These are phyloP conservation scores for Volucella inanis DNA, from an alignment of 2,888 invertebrate genomes.

Conservation along the genomic window DNA sequence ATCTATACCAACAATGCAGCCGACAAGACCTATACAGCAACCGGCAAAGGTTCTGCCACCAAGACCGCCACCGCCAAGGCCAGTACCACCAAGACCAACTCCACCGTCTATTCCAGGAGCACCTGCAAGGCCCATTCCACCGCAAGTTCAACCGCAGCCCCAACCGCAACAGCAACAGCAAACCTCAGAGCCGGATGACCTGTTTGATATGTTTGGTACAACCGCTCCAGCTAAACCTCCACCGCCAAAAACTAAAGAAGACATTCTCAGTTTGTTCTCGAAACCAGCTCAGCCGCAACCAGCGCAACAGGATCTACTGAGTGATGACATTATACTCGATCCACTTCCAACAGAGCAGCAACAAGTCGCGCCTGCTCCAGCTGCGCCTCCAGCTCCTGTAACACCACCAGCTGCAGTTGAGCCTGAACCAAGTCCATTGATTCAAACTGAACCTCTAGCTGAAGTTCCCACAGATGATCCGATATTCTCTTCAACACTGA, in stretches of 20 bases:
- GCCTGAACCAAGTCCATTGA: constrained; percentile 62
- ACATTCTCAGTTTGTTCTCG: constrained; percentile 85
- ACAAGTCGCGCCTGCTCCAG: constrained; percentile 12
- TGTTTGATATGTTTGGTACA: constrained; percentile 84
- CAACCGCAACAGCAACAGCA: constrained; percentile 77
- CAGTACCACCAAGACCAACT: constrained; percentile 79
- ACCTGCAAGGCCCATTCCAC: constrained; percentile 81
- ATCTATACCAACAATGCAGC: constrained; percentile 82
- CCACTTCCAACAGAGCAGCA: constrained; percentile 59
- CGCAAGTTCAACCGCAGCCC: constrained; percentile 78
- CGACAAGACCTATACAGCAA: constrained; percentile 84
- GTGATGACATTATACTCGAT: constrained; percentile 84
- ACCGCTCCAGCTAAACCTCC: constrained; percentile 84
- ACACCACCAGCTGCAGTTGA: constrained; percentile 13
- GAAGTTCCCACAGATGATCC: constrained; percentile 77
- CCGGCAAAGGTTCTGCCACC: constrained; percentile 84
- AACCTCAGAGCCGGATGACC: constrained; percentile 82
- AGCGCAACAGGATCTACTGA: constrained; percentile 85
- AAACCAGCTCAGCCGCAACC: constrained; percentile 79
- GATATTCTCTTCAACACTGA: constrained; percentile 80
- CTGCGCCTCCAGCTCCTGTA: too few species aligned
- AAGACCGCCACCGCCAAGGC: constrained; percentile 83
- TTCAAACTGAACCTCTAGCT: constrained; percentile 43
- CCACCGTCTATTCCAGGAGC: constrained; percentile 80
- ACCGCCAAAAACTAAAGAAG: constrained; percentile 85